Conservation (phyloP, 2,888 invertebrate species). For the Nowickia ferox region DNA sequence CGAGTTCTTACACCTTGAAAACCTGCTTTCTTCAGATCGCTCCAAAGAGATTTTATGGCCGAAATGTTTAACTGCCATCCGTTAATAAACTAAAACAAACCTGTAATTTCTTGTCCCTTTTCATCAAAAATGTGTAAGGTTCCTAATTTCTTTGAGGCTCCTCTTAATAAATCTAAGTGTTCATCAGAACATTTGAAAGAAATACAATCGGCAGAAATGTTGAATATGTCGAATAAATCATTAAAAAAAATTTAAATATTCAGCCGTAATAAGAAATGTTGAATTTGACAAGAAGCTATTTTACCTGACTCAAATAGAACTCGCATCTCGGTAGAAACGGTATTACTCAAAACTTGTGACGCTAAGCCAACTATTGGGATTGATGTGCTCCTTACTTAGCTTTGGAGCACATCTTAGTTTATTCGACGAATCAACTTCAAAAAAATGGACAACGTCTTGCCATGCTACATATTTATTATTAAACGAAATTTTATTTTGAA, state of each 20-base stretch:
- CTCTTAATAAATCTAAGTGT: constrained; percentile 2
- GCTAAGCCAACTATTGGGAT: constrained; percentile 7
- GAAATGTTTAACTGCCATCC: constrained; percentile 13
- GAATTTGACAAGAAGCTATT: background rate
- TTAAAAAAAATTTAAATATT: constrained; percentile 49
- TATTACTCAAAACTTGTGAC: constrained; percentile 3
- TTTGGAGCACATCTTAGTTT: no score
- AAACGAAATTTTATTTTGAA: no score
- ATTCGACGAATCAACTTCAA: background rate
- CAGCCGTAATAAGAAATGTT: constrained; percentile 25
- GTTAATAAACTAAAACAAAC: background rate
- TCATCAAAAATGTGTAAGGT: background rate
- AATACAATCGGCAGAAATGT: no score
- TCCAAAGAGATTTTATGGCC: background rate
- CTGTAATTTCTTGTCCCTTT: background rate
- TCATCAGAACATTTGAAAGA: background rate
- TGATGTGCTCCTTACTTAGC: background rate
- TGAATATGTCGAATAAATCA: constrained; percentile 27
- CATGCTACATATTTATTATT: no score
- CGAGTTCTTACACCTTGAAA: constrained; percentile 20
- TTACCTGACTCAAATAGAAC: background rate
- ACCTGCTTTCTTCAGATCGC: background rate
- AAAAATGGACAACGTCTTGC: background rate
- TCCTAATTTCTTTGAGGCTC: background rate
- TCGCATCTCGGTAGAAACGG: constrained; percentile 9